These are phyloP conservation scores for Aphaenogaster rudis DNA, from an alignment of 1,140 invertebrate genomes.

Conservation along the genomic window DNA sequence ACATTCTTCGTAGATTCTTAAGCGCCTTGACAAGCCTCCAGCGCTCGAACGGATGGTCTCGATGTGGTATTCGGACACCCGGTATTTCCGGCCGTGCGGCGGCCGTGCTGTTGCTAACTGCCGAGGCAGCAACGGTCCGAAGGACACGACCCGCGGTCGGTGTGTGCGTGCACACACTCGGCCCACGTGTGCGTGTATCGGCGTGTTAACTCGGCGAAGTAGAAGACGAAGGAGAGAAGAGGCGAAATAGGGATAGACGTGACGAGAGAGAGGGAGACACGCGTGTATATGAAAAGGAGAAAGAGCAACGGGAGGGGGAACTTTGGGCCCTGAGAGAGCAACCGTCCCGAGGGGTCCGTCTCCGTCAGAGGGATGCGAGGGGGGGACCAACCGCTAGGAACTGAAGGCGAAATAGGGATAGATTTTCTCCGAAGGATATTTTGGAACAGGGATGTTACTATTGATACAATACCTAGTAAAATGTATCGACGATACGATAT, in stretches of 20 bases:
- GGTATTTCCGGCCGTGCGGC: slow-evolving; percentile 79
- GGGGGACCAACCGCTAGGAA: slow-evolving; percentile 18
- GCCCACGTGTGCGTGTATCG: slow-evolving; percentile 46
- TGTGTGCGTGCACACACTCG: slow-evolving; percentile 7
- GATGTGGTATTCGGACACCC: slow-evolving; percentile 77
- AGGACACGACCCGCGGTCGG: slow-evolving; percentile 69
- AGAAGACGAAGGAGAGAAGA: slow-evolving; percentile 41
- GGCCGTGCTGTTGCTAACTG: slow-evolving; percentile 83
- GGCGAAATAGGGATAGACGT: slow-evolving; percentile 20
- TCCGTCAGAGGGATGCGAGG: not conserved
- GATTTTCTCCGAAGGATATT: not conserved
- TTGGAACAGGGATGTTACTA: not conserved
- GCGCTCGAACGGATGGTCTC: slow-evolving; percentile 13
- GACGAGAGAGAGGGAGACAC: not conserved
- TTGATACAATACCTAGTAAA: not conserved
- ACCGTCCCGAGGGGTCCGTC: slow-evolving; percentile 10
- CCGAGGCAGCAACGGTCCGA: slow-evolving; percentile 78
- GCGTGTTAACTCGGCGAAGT: slow-evolving; percentile 53
- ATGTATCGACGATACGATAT: not conserved
- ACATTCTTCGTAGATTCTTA: slow-evolving; percentile 31
- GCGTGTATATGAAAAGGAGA: not conserved
- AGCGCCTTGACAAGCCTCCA: not conserved
- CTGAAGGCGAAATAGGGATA: slow-evolving; percentile 5
- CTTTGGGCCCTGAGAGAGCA: slow-evolving; percentile 44
- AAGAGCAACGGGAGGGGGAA: not conserved